Evolutionary conservation across 2,797 vertebrate species (phyloP), one percentile per base, ranked within the genome.

Genomic region (Prionace glauca): DNA sequence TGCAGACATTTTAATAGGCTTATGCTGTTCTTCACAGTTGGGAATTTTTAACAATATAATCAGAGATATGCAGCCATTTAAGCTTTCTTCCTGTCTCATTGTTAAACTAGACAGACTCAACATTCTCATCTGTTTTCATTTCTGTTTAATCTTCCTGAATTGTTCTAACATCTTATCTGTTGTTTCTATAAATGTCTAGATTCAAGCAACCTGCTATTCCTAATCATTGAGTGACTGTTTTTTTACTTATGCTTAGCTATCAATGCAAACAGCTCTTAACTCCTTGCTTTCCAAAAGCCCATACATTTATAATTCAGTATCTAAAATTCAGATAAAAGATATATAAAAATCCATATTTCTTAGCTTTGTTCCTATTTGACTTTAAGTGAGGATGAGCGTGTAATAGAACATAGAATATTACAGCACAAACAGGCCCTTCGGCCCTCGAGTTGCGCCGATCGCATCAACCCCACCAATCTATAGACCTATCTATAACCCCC

Each of bases 361-460:
- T 72, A 65, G 71, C 1, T 24, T 18, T 72, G 24, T 5, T 81
- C 16, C 79, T 81, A 20, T 88, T 45, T 88, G 18, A 22, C 24
- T 88, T 56, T 26, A 88, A 29, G 24, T 26, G 50, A 60, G 50
- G 0, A 97, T 97, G 97, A 96, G 11, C 14, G 50, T 88, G 50
- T 88, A 50, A 56, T 36, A n/a, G n/a, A n/a, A n/a, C n/a, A n/a
- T n/a, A n/a, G n/a, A n/a, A n/a, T n/a, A n/a, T n/a, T n/a, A n/a
- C n/a, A n/a, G n/a, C n/a, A n/a, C n/a, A n/a, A n/a, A n/a, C n/a
- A n/a, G n/a, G n/a, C n/a, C n/a, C n/a, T n/a, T n/a, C n/a, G n/a
- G n/a, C n/a, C n/a, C n/a, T n/a, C n/a, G n/a, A n/a, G n/a, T n/a
- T n/a, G n/a, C n/a, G n/a, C n/a, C n/a, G n/a, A n/a, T n/a, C n/a